Evolutionary conservation across 2,888 invertebrate genomes (phyloP), one percentile per base, ranked within the genome.

Genomic region (Artemia sp.): DNA sequence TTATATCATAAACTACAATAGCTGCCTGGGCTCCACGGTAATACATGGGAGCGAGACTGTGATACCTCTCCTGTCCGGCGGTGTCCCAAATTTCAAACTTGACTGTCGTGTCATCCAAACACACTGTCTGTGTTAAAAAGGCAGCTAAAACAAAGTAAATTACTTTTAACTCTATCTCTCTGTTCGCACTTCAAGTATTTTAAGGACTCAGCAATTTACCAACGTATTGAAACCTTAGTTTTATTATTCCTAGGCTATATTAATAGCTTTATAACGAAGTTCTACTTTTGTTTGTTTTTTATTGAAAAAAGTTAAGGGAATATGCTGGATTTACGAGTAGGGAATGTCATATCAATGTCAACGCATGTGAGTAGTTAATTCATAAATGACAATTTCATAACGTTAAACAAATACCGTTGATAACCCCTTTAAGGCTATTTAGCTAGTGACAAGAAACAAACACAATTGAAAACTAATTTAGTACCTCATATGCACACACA

Each of bases 1-100:
- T 97, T 78, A 99, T 97, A 81, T 99, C 98, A 82, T 98, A 99
- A 72, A 99, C 98, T 76, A 99, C 97, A 79, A 99, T 98, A 74
- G 98, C 98, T 77, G 98, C 98, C 81, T 93, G 93, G 74, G 93
- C 93, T 73, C 93, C 93, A 79, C 93, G 84, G 82, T 93, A 93
- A 82, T 93, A 99, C 98, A 99, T 99, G 52, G 98, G 98, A 74
- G 98, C 98, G 82, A 99, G 85, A 83, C 96, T 96, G 84, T 98
- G 97, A 81, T 98, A 98, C 82, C 97, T 87, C 81, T 98, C 98
- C 79, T 95, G 95, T 14, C 98, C 97, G 76, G 97, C 98, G 74
- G 98, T 98, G 80, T 95, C 94, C 98, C 98, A 98, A 76, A 99
- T 98, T 84, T 99, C 98, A 82, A 99, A 99, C 83, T 99, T 99